Conservation (phyloP, 2,797 vertebrate genomes). For the Gobionotothen gibberifrons region DNA sequence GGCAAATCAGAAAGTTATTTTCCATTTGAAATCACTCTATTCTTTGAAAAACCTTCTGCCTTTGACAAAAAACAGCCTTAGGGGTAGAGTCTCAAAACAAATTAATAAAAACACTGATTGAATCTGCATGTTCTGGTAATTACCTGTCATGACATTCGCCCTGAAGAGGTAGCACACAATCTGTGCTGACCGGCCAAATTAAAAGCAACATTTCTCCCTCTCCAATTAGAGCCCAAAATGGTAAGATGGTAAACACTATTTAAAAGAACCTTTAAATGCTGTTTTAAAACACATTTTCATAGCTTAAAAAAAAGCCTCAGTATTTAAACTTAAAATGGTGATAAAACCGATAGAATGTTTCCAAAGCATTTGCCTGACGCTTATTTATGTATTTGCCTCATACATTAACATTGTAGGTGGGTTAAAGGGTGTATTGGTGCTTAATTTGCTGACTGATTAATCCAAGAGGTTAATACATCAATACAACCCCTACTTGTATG, state of each 20-base stretch:
- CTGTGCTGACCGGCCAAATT: constrained; percentile 65
- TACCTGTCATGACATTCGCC: constrained; percentile 60
- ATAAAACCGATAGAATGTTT: not conserved
- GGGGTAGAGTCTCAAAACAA: constrained; percentile 34
- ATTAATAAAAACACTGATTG: constrained; percentile 57
- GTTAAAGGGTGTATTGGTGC: constrained; percentile 14
- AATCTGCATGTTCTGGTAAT: constrained; percentile 60
- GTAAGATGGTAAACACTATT: constrained; percentile 17
- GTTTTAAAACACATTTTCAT: constrained; percentile 11
- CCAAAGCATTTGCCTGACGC: constrained; percentile 8
- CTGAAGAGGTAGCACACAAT: constrained; percentile 52
- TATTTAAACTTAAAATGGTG: not conserved
- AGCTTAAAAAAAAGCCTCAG: not conserved
- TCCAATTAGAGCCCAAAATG: constrained; percentile 59
- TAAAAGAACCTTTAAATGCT: constrained; percentile 30
- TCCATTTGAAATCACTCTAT: not conserved
- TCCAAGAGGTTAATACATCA: constrained; percentile 44
- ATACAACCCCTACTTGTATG: constrained; percentile 43
- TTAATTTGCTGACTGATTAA: constrained; percentile 43
- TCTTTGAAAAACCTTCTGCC: not conserved
- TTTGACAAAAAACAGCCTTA: not conserved
- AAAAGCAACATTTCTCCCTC: constrained; percentile 43
- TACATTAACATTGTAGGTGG: constrained; percentile 7
- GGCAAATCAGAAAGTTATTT: constrained; percentile 1
- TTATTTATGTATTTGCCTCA: constrained; percentile 19